Percentiles rank a stretch among this genome's conserved stretches.
These are phyloP conservation scores for Tyrannus savana DNA, from an alignment of 2,113 vertebrate genomes.

Conservation along the genomic window DNA sequence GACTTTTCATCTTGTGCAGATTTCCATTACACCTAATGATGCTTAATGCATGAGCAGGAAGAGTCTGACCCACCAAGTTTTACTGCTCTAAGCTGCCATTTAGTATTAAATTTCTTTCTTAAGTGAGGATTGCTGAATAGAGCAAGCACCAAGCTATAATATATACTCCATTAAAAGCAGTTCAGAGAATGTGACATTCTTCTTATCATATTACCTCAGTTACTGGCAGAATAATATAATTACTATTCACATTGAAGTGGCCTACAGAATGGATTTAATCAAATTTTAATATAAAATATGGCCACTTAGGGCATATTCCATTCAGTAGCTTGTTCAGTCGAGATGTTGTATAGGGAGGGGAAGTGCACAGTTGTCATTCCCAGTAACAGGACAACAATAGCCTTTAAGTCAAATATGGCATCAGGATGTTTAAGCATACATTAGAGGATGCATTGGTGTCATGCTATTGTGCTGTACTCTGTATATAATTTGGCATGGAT, in stretches of 20 bases:
- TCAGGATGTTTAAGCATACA: constrained; percentile 24
- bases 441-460: background rate
- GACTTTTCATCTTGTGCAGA: background rate
- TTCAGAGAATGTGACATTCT: constrained; percentile 52
- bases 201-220: constrained; percentile 62
- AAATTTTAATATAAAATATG: constrained; percentile 58
- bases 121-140: background rate
- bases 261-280: constrained; percentile 60
- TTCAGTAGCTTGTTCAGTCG: constrained; percentile 11
- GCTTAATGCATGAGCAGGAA: background rate
- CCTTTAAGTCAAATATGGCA: constrained; percentile 37
- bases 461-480: background rate
- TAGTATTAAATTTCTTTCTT: constrained; percentile 17
- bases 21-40: background rate
- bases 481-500: background rate
- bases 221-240: constrained; percentile 64
- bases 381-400: background rate
- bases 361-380: background rate
- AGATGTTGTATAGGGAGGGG: background rate
- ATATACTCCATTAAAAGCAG: constrained; percentile 32
- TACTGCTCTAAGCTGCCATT: constrained; percentile 7
- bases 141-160: background rate
- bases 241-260: constrained; percentile 54
- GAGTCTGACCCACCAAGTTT: background rate
- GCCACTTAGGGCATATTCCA: constrained; percentile 21